A percentile compares a stretch with the other conserved stretches of the same genome.
phyloP scores from a whole-genome alignment of 2,888 invertebrate species.

The Synergus japonicus region DNA sequence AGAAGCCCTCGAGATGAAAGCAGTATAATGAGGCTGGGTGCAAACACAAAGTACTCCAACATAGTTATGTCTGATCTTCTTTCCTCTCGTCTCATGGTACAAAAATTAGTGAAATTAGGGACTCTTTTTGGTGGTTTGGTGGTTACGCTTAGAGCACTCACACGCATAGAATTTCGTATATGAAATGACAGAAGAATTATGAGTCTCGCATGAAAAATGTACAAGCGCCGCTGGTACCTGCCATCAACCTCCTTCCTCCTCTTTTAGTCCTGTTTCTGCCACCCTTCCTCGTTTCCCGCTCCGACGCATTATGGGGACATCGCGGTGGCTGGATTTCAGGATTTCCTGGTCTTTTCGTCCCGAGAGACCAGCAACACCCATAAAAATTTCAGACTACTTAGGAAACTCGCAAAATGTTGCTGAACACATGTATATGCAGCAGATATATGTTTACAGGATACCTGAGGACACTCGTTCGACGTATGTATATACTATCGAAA shows the following conservation, averaged over 20 bases:
- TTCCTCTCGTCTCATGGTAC: not conserved
- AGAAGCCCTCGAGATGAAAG: conserved; percentile 3
- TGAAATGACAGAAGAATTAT: conserved; percentile 11
- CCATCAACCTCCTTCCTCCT: conserved; percentile 4
- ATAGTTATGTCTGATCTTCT: conserved; percentile 22
- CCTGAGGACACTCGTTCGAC: conserved; percentile 16
- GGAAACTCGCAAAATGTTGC: conserved; percentile 17
- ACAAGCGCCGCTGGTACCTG: conserved; percentile 15
- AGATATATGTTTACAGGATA: conserved; percentile 9
- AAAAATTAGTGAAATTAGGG: conserved; percentile 17
- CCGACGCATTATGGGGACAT: conserved; percentile 21
- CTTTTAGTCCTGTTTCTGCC: conserved; percentile 1
- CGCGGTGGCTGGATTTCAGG: conserved; percentile 26
- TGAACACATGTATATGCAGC: not conserved
- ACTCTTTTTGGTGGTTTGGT: not conserved
- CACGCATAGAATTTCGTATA: not conserved
- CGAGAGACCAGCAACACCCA: conserved; percentile 18
- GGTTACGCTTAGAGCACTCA: not conserved
- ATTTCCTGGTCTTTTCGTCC: conserved; percentile 28
- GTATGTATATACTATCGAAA: not conserved
- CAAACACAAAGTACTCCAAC: conserved; percentile 18
- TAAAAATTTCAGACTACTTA: conserved; percentile 37
- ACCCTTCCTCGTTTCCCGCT: not conserved
- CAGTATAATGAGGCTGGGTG: conserved; percentile 15
- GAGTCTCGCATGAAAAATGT: conserved; percentile 24